These are phyloP conservation scores for Laothoe populi DNA, from an alignment of 2,888 invertebrate species.

Conservation along the genomic window DNA sequence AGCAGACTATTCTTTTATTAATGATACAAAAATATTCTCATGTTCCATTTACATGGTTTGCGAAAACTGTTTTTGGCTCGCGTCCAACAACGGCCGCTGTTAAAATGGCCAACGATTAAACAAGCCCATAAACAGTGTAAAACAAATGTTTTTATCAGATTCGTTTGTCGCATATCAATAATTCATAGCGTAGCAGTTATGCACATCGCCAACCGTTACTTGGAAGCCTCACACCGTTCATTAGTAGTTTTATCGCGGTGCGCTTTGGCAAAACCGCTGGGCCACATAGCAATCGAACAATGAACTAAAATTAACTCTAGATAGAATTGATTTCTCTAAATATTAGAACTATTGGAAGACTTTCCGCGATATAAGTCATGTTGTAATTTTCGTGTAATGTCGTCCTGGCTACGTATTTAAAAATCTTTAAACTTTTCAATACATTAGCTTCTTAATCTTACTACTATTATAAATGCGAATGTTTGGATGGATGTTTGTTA, in stretches of 20 bases:
- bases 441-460: too few relatives aligned
- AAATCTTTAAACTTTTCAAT: too few relatives aligned
- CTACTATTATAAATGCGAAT: too few relatives aligned
- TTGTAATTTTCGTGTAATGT: too few relatives aligned
- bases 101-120: slow-evolving; percentile 60
- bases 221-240: slow-evolving; percentile 80
- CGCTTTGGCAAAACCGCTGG: slow-evolving; percentile 84
- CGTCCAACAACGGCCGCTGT: slow-evolving; percentile 48
- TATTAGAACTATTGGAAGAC: neutral
- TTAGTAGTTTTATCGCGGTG: slow-evolving; percentile 79
- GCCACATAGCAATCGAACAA: slow-evolving; percentile 66
- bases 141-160: slow-evolving; percentile 79
- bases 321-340: slow-evolving; percentile 1
- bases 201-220: slow-evolving; percentile 80
- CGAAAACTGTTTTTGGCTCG: slow-evolving; percentile 44
- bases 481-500: too few relatives aligned
- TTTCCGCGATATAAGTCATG: too few relatives aligned
- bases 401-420: too few relatives aligned
- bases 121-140: slow-evolving; percentile 65
- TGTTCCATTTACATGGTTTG: slow-evolving; percentile 28
- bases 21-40: slow-evolving; percentile 23
- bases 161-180: slow-evolving; percentile 76
- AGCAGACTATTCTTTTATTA: slow-evolving; percentile 33
- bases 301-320: slow-evolving; percentile 44
- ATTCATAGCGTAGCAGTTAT: slow-evolving; percentile 78